Percentiles rank a stretch among this genome's conserved stretches.
Evolutionary conservation across 2,113 vertebrate genomes (phyloP).

Genomic region (Hydrochoerus hydrochaeris): DNA sequence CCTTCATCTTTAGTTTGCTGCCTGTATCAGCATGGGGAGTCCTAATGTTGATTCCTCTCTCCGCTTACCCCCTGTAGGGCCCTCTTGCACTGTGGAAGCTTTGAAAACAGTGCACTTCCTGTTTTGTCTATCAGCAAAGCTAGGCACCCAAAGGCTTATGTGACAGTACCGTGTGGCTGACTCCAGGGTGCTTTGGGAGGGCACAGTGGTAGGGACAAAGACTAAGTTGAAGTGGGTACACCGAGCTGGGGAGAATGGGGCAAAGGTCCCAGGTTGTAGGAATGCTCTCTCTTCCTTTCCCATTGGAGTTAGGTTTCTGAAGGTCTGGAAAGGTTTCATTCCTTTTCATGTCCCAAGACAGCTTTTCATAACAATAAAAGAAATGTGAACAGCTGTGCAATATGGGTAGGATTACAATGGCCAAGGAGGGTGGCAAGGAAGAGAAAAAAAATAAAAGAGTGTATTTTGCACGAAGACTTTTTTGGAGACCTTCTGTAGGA

Average conservation of each 20-base stretch:
- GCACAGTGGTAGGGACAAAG: constrained; percentile 68
- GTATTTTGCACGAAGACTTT: constrained; percentile 50
- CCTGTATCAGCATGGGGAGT: background rate
- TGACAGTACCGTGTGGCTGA: constrained; percentile 11
- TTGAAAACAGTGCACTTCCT: background rate
- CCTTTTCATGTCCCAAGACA: background rate
- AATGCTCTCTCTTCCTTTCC: constrained; percentile 74
- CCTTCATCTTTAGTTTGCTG: constrained; percentile 31
- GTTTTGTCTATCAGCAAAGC: constrained; percentile 30
- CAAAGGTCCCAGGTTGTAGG: constrained; percentile 74
- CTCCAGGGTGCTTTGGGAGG: constrained; percentile 19
- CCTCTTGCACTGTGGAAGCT: background rate
- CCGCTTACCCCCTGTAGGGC: background rate
- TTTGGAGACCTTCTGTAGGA: background rate
- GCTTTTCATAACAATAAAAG: constrained; percentile 61
- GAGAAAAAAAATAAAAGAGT: background rate
- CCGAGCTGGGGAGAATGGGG: constrained; percentile 6
- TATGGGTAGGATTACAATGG: background rate
- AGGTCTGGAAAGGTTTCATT: constrained; percentile 75
- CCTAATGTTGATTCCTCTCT: background rate
- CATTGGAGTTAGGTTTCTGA: constrained; percentile 74
- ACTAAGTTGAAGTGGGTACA: constrained; percentile 59
- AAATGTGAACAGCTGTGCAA: background rate
- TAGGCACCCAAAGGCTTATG: background rate
- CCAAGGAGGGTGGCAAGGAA: background rate